Evolutionary conservation across 2,797 vertebrate genomes (phyloP).

Genomic region (Lates japonicus): DNA sequence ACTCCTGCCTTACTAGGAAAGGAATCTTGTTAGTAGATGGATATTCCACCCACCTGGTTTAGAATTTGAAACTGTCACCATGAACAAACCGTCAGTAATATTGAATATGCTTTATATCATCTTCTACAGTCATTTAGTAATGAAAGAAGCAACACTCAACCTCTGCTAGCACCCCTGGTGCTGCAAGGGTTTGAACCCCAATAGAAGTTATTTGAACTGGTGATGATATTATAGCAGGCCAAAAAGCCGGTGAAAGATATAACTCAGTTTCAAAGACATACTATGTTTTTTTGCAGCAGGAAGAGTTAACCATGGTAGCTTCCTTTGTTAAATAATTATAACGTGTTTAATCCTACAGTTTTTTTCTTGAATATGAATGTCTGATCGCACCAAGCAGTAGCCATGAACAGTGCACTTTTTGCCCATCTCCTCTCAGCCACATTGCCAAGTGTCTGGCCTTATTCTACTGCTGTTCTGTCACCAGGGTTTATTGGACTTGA

Average conservation of each 20-base stretch:
- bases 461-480: neutral
- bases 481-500: neutral
- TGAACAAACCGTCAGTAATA: constrained; percentile 79
- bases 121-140: no score
- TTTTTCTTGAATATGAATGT: constrained; percentile 55
- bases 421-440: neutral
- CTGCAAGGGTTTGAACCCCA: neutral
- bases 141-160: neutral
- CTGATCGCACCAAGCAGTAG: constrained; percentile 87
- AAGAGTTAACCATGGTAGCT: neutral
- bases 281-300: no score
- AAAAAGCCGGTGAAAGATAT: no score
- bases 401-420: constrained; percentile 87
- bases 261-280: neutral
- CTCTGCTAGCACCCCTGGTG: rapidly evolving
- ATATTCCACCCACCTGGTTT: constrained; percentile 86
- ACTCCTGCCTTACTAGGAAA: constrained; percentile 40
- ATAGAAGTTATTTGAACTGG: neutral
- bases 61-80: constrained; percentile 86
- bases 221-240: no score
- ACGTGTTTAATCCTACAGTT: neutral
- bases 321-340: neutral
- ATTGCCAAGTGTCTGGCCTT: neutral
- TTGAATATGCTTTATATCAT: neutral
- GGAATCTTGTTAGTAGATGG: no score